Percentiles rank a stretch among this genome's conserved stretches.
phyloP scores from a whole-genome alignment of 2,888 invertebrate species.

The Heteromurus nitidus region DNA sequence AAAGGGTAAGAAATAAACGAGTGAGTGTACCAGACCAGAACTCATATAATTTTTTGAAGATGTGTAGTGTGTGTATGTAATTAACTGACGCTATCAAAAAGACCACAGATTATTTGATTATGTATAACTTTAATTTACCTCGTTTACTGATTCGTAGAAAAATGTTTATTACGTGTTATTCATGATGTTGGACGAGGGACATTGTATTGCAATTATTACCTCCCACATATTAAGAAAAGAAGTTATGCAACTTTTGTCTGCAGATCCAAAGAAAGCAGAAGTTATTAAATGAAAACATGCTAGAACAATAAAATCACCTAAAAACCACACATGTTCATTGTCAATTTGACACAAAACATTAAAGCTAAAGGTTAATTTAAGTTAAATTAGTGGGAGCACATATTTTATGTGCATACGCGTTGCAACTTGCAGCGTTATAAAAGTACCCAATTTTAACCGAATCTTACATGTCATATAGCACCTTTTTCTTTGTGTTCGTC shows the following conservation, averaged over 20 bases:
- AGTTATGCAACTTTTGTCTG: not conserved
- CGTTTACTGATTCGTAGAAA: not conserved
- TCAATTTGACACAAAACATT: not conserved
- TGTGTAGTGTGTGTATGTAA: not conserved
- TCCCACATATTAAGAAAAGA: not conserved
- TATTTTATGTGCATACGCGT: slow-evolving; percentile 4
- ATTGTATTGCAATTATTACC: not conserved
- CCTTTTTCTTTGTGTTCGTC: too few relatives aligned
- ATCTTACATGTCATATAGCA: too few relatives aligned
- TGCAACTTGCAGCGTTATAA: too few relatives aligned
- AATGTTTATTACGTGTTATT: slow-evolving; percentile 9
- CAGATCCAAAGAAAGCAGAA: not conserved
- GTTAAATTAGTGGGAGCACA: slow-evolving; percentile 18
- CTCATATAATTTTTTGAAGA: not conserved
- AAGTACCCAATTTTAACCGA: too few relatives aligned
- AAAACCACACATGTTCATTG: not conserved
- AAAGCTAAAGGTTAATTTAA: slow-evolving; percentile 32
- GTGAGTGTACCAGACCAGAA: too few relatives aligned
- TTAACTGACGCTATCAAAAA: not conserved
- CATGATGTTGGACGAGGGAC: not conserved
- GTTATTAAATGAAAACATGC: slow-evolving; percentile 31
- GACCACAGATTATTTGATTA: not conserved
- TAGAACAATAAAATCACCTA: slow-evolving; percentile 24
- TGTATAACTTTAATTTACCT: slow-evolving; percentile 1
- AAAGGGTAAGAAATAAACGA: not conserved